phyloP scores from a whole-genome alignment of 2,797 vertebrate species.

The Mormyrus hasselquistii region DNA sequence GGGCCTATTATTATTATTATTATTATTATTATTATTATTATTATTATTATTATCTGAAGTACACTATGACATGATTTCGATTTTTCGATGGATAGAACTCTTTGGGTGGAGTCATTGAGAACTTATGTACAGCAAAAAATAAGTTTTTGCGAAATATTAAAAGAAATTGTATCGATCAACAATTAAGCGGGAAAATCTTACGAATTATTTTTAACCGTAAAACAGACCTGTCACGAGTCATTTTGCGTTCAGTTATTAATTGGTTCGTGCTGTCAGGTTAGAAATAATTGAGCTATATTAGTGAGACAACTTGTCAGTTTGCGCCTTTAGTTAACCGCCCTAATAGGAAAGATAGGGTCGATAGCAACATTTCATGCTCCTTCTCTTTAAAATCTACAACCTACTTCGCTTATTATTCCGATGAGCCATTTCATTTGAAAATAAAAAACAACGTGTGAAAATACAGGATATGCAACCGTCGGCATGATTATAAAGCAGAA shows the following conservation, averaged over 20 bases:
- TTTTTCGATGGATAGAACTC: not conserved
- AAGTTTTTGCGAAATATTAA: not conserved
- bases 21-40: not conserved
- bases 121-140: not conserved
- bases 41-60: not conserved
- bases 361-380: constrained; percentile 45
- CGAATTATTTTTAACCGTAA: constrained; percentile 28
- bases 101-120: not conserved
- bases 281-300: constrained; percentile 65
- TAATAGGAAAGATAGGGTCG: constrained; percentile 53
- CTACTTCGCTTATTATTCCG: constrained; percentile 51
- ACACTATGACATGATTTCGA: not conserved
- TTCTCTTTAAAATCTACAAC: constrained; percentile 43
- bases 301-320: constrained; percentile 60
- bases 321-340: constrained; percentile 58
- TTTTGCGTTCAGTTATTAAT: constrained; percentile 51
- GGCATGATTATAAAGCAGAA: constrained; percentile 24
- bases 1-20: not conserved
- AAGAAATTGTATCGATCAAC: not conserved
- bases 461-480: constrained; percentile 35
- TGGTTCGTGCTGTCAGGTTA: constrained; percentile 58
- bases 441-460: constrained; percentile 50
- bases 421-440: constrained; percentile 54
- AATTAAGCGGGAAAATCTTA: constrained; percentile 8
- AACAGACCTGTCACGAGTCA: constrained; percentile 53